Conservation (phyloP, 1,140 invertebrate species). For the Musca vetustissima region DNA sequence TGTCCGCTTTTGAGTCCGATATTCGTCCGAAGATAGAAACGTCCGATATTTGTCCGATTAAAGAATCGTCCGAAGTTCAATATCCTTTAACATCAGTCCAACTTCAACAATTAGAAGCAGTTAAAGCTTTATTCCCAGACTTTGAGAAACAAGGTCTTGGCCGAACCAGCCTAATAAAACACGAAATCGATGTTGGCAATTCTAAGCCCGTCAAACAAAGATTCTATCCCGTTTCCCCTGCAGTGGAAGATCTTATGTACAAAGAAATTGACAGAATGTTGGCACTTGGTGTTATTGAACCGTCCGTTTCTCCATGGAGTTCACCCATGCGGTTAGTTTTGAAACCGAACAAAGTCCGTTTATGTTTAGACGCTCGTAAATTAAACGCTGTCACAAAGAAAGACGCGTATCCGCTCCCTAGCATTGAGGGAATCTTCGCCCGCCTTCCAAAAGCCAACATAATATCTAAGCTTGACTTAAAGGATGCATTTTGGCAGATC, state of each 20-base stretch:
- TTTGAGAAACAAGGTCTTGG: slow-evolving; percentile 20
- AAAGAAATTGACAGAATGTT: slow-evolving; percentile 36
- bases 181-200: slow-evolving; percentile 4
- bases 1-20: too few relatives aligned
- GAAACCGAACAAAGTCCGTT: slow-evolving; percentile 37
- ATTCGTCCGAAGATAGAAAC: too few relatives aligned
- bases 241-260: slow-evolving; percentile 34
- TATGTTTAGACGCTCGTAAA: slow-evolving; percentile 46
- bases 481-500: slow-evolving; percentile 13
- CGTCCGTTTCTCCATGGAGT: slow-evolving; percentile 20
- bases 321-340: slow-evolving; percentile 33
- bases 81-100: background rate
- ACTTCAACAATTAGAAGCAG: slow-evolving; percentile 8
- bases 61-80: too few relatives aligned
- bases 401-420: slow-evolving; percentile 33
- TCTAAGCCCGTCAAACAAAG: slow-evolving; percentile 27
- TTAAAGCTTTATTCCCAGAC: slow-evolving; percentile 11
- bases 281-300: slow-evolving; percentile 33
- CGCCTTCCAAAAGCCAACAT: slow-evolving; percentile 30
- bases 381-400: slow-evolving; percentile 35
- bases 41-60: background rate
- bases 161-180: background rate
- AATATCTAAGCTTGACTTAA: slow-evolving; percentile 34
- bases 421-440: slow-evolving; percentile 34
- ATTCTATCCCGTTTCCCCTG: slow-evolving; percentile 28